Base-by-base conservation (phyloP, 2,113 vertebrate species). In the Solenodon paradoxus region DNA sequence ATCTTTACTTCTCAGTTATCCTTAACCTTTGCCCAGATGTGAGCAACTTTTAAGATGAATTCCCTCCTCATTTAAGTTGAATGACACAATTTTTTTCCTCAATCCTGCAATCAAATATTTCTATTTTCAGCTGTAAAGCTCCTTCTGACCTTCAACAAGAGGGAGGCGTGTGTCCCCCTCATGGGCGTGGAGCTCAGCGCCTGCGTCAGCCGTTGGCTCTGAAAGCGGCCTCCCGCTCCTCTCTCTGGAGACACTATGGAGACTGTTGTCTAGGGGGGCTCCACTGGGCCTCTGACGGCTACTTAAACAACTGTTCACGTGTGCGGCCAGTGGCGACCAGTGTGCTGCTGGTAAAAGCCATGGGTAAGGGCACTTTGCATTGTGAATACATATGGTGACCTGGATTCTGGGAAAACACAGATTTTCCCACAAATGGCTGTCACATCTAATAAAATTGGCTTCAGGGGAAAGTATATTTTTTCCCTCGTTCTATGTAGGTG, bases 331-430 rank as follows among this genome's bases (percentile, higher is more conserved):
- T 3, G 22, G 19, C 0, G 1, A 11, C 22, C 0, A n/a, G n/a
- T n/a, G 26, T 4, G 40, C 1, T 0, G 10, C 35, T 0, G 0
- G 16, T 9, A n/a, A n/a, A n/a, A n/a, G n/a, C n/a, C n/a, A 4
- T 16, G 6, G 45, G 47, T 30, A 35, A 22, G 24, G 0, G 8
- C 1, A 3, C 12, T 77, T 9, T 12, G 17, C 4, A 2, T 26
- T 51, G 0, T 0, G 0, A 0, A 2, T 4, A 12, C 3, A 12
- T 11, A 2, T 1, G 4, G 1, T 0, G 0, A 24, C 38, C 51
- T 49, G 45, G 30, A 13, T 57, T 17, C 71, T 1, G 11, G 38
- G 79, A 30, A 30, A 82, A 78, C n/a, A 11, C 22, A 63, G 49
- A 11, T 1, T 0, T 32, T 22, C 90, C 72, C 1, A 3, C 1